phyloP scores from a whole-genome alignment of 1,140 invertebrate species.

The Drosophila santomea region DNA sequence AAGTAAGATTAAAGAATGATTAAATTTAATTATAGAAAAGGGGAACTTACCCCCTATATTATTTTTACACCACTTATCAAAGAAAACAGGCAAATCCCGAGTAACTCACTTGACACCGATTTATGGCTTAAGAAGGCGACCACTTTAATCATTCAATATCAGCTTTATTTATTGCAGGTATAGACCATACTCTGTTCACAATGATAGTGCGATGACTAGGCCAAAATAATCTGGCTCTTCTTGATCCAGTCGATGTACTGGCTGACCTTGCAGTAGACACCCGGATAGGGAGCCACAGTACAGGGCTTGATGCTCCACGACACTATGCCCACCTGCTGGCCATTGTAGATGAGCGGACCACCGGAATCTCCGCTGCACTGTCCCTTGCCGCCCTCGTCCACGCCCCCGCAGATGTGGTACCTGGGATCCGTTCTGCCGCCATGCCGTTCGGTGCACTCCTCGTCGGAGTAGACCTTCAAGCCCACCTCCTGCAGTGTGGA shows the following conservation, averaged over 20 bases:
- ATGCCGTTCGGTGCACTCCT: conserved; percentile 71
- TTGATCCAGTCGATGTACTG: conserved; percentile 85
- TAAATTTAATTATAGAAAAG: not conserved
- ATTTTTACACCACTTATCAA: not conserved
- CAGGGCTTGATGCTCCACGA: conserved; percentile 85
- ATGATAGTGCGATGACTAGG: conserved; percentile 33
- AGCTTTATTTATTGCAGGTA: conserved; percentile 21
- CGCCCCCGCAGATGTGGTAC: conserved; percentile 84
- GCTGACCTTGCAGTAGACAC: conserved; percentile 85
- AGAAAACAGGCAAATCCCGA: not conserved
- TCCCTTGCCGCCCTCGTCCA: conserved; percentile 85
- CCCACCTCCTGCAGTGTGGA: conserved; percentile 77
- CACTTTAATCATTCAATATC: conserved; percentile 14
- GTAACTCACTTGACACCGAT: too few relatives aligned
- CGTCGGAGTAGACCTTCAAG: conserved; percentile 80
- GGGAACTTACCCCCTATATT: not conserved
- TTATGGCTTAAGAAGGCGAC: not conserved
- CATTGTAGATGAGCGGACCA: conserved; percentile 82
- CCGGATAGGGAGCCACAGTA: conserved; percentile 81
- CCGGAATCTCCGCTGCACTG: conserved; percentile 85
- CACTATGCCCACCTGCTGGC: conserved; percentile 82
- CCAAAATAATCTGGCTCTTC: conserved; percentile 60
- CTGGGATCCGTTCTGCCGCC: conserved; percentile 46
- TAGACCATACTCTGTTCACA: not conserved
- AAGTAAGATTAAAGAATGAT: not conserved